Evolutionary conservation across 2,888 invertebrate species (phyloP).

Genomic region (Fragum fragum): DNA sequence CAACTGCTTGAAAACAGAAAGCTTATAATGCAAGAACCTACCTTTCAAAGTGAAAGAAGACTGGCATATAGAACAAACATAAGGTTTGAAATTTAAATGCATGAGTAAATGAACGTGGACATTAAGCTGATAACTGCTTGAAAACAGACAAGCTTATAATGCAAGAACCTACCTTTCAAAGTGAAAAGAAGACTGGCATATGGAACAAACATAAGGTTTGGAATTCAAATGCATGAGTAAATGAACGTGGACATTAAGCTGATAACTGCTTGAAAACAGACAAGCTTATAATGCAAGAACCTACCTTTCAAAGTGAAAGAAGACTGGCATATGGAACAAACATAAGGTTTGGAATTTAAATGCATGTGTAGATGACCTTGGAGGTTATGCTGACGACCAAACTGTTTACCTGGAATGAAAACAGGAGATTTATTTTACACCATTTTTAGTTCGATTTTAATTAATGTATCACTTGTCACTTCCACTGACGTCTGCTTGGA

Average conservation of each 20-base stretch:
- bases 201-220: constrained; percentile 85
- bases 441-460: no score
- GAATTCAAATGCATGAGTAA: constrained; percentile 86
- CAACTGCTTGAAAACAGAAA: neutral
- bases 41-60: constrained; percentile 87
- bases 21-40: constrained; percentile 43
- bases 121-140: no score
- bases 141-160: neutral
- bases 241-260: no score
- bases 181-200: constrained; percentile 87
- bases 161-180: constrained; percentile 83
- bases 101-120: no score
- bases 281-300: neutral
- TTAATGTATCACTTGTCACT: no score
- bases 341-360: constrained; percentile 85
- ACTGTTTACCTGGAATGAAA: constrained; percentile 85
- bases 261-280: neutral
- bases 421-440: no score
- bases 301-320: constrained; percentile 87
- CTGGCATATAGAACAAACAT: constrained; percentile 85
- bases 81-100: constrained; percentile 86
- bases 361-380: constrained; percentile 87
- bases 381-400: constrained; percentile 86
- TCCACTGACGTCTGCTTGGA: no score
- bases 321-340: constrained; percentile 86